Evolutionary conservation across 2,888 invertebrate genomes (phyloP), one percentile per base, ranked within the genome.

Genomic region (Diaprepes abbreviatus): DNA sequence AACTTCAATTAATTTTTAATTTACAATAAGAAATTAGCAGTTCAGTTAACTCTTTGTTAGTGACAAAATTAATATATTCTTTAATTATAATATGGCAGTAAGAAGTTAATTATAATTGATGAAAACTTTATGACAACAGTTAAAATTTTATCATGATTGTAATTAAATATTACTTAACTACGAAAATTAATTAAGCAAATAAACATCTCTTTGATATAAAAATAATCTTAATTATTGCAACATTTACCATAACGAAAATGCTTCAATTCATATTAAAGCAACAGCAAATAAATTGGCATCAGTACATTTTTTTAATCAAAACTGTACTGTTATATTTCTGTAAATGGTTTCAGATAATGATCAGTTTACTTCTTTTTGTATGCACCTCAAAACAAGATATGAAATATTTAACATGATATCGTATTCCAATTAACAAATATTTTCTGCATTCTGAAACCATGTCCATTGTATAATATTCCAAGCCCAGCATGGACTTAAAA

Each of bases 341-440:
- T 75, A 77, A 76, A 78, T 75, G 77, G 78, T 68, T 67, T 70
- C 71, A 60, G 74, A 74, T 78, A 78, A 78, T 77, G 78, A 78
- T 76, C 73, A 64, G 65, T 67, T 62, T 36, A 36, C 36, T 68
- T 57, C 28, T 50, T 63, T 58, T 58, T 63, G 24, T n/a, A 45
- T 38, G 24, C 24, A 35, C 16, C 58, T 48, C 48, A 60, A 54
- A 63, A 70, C 70, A 59, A 70, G 54, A 70, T 66, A 66, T 66
- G 62, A 66, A 66, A 58, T 48, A 21, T 40, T 54, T 68, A 57
- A 68, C 65, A 60, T 48, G 54, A 57, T 68, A 71, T 65, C 54
- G 64, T 55, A 40, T 36, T 52, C 71, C 68, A 71, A 71, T 71
- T 71, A 71, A 71, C 45, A 69, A 54, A 71, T 68, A 60, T 63